Base-by-base conservation (phyloP, 2,888 invertebrate species). In the Mimachlamys varia region DNA sequence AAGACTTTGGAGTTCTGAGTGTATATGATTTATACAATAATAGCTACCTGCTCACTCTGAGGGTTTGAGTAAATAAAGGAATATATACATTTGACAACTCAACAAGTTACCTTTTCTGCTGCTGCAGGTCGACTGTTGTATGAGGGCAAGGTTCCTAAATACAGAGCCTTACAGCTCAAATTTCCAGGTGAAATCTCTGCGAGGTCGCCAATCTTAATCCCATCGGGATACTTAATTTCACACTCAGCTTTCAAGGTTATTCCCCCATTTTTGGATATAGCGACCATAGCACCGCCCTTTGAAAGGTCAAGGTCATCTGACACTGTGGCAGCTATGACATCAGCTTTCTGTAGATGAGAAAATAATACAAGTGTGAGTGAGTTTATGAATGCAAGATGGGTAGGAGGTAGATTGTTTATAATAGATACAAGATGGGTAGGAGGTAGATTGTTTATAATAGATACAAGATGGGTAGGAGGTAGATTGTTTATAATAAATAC, bases 281-380 rank as follows among this genome's bases (percentile, higher is more conserved):
- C 93, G n/a, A 91, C 92, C 0, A 95, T 94, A 12, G 95, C 94
- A 27, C 92, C 92, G 7, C 95, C 95, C 88, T 93, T 93, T 44
- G 89, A 92, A 27, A 96, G 92, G 88, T 95, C 93, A 88, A 96
- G 91, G 37, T 93, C 93, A 10, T 92, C 91, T 27, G 92, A 92
- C 12, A 94, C 93, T 19, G 95, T 93, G 88, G 94, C 94, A 12
- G 95, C 95, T 62, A 96, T 94, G 0, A 95, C 94, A 91, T 95
- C 95, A 89, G 93, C 94, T 96, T 96, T 92, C 17, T 76, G 33
- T 5, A 76, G 7, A 15, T 0, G 15, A 27, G 12, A 33, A 13
- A 13, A 33, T 27, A 22, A 33, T n/a, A 76, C 12, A 76, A 76
- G 12, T 15, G 12, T 76, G 19, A 22, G 19, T 7, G n/a, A 58